Evolutionary conservation across 2,113 vertebrate genomes (phyloP).

Genomic region (Urocolius indicus): DNA sequence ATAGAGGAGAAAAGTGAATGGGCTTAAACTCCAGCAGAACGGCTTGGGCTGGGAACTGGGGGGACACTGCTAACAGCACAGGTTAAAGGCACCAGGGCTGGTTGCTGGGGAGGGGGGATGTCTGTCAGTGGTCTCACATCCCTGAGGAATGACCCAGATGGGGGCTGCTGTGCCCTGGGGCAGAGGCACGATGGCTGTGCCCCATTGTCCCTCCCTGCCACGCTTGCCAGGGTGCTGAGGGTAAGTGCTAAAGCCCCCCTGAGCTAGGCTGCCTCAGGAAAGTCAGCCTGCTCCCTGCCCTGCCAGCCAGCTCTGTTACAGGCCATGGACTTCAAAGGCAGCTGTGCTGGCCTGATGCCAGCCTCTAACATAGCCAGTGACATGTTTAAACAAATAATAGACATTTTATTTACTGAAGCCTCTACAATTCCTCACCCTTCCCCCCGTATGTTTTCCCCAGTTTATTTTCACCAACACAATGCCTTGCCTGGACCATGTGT

Average conservation of each 20-base stretch:
- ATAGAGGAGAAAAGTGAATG: background rate
- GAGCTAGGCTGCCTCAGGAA: background rate
- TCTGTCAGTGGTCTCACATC: background rate
- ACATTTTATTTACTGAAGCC: conserved; percentile 48
- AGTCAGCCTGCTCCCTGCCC: background rate
- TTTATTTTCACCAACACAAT: background rate
- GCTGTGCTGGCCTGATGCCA: background rate
- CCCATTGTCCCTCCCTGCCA: background rate
- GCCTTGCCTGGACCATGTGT: background rate
- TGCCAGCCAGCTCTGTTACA: background rate
- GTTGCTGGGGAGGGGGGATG: background rate
- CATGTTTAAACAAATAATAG: conserved; percentile 60
- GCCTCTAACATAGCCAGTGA: background rate
- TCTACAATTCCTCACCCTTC: background rate
- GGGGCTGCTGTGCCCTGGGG: background rate
- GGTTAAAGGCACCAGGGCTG: background rate
- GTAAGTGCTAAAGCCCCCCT: background rate
- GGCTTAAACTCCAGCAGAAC: background rate
- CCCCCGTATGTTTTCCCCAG: background rate
- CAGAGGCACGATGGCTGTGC: accelerated
- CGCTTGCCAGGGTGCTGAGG: background rate
- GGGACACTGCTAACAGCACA: background rate
- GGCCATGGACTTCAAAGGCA: conserved; percentile 48
- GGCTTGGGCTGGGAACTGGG: background rate
- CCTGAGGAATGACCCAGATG: background rate